A percentile compares a stretch with the other conserved stretches of the same genome.
These are phyloP conservation scores for Bemisia tabaci DNA, from an alignment of 1,140 invertebrate species.

Conservation along the genomic window DNA sequence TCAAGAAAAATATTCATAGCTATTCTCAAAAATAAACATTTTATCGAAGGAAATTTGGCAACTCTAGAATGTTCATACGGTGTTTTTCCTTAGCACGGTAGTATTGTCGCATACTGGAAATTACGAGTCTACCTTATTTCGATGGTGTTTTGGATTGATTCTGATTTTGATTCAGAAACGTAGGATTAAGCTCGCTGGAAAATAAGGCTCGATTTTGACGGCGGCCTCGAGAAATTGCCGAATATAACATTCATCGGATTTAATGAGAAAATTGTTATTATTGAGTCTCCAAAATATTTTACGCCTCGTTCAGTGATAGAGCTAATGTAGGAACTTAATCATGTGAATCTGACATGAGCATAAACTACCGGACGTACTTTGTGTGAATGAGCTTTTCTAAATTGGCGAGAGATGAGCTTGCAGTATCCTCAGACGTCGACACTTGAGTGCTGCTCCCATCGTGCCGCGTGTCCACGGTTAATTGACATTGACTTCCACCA, in stretches of 20 bases:
- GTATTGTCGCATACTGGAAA: too few relatives aligned
- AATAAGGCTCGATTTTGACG: neutral
- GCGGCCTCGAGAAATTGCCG: neutral
- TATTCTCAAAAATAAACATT: too few relatives aligned
- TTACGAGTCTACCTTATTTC: too few relatives aligned
- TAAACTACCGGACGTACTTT: neutral
- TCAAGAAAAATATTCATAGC: too few relatives aligned
- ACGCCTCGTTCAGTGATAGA: too few relatives aligned
- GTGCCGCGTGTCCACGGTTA: slow-evolving; percentile 50
- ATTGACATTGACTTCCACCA: slow-evolving; percentile 47
- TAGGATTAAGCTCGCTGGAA: neutral
- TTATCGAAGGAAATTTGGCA: too few relatives aligned
- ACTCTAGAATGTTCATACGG: too few relatives aligned
- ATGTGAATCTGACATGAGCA: neutral
- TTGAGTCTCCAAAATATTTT: neutral
- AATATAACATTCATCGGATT: neutral
- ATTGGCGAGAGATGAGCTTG: neutral
- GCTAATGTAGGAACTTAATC: too few relatives aligned
- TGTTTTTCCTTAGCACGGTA: too few relatives aligned
- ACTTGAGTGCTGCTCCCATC: neutral
- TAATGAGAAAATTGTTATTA: neutral
- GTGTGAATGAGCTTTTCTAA: neutral
- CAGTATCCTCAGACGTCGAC: neutral
- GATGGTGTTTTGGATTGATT: too few relatives aligned
- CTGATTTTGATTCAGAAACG: too few relatives aligned